phyloP scores from a whole-genome alignment of 2,113 vertebrate species.

The Oryzias melastigma region DNA sequence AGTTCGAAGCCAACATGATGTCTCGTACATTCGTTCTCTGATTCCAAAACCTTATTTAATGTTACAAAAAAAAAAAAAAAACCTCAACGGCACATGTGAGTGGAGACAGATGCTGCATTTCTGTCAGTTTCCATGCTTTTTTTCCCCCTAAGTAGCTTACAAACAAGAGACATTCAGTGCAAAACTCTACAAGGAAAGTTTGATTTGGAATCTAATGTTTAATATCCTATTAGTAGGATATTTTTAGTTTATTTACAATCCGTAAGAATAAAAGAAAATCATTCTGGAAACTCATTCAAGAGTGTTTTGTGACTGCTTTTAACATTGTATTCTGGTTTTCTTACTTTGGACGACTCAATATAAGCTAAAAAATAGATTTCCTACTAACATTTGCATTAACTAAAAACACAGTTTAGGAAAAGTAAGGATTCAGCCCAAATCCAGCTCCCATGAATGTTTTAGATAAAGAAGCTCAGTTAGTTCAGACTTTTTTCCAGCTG shows the following conservation, averaged over 20 bases:
- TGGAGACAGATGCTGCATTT: conserved; percentile 32
- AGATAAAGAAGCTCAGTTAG: conserved; percentile 12
- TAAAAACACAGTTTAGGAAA: conserved; percentile 58
- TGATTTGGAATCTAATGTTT: conserved; percentile 2
- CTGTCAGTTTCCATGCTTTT: conserved; percentile 12
- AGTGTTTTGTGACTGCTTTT: too few species aligned
- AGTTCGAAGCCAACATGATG: conserved; percentile 13
- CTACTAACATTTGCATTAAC: conserved; percentile 51
- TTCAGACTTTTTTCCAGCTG: conserved; percentile 34
- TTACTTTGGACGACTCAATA: conserved; percentile 3
- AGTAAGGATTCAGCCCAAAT: conserved; percentile 20
- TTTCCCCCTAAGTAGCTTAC: conserved; percentile 6
- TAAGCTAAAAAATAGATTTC: conserved; percentile 46
- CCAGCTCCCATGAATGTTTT: conserved; percentile 22
- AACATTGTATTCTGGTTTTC: conserved; percentile 7
- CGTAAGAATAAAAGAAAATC: not conserved
- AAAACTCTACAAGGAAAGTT: not conserved
- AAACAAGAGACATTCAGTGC: conserved; percentile 13
- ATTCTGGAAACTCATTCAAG: too few species aligned
- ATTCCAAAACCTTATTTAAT: conserved; percentile 18
- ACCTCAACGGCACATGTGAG: conserved; percentile 13
- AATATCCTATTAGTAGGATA: not conserved
- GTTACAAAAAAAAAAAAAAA: conserved; percentile 18
- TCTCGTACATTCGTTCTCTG: not conserved
- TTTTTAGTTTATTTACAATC: conserved; percentile 8